Evolutionary conservation across 2,113 vertebrate species (phyloP).

Genomic region (Sylvicapra grimmia): DNA sequence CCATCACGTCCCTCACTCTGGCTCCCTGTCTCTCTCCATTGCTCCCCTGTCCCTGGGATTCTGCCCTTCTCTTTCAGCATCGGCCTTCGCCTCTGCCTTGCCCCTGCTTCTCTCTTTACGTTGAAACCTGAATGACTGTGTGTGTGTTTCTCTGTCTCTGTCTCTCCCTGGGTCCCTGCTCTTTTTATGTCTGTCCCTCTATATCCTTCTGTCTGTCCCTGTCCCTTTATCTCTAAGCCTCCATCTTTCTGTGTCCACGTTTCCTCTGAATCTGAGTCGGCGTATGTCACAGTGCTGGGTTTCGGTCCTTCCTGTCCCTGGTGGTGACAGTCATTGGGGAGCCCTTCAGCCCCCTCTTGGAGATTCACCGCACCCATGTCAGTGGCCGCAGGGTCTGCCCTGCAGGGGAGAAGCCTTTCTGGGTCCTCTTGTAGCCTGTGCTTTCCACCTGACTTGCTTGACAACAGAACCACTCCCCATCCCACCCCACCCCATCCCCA

Average conservation of each 20-base stretch:
- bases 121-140: background rate
- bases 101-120: background rate
- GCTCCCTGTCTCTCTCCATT: background rate
- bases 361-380: accelerated
- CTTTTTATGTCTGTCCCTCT: background rate
- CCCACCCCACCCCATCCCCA: accelerated
- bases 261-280: background rate
- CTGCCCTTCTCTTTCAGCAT: background rate
- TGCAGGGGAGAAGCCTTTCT: background rate
- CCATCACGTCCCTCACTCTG: accelerated
- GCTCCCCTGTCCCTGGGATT: accelerated
- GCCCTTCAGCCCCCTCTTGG: no score
- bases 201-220: background rate
- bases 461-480: background rate
- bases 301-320: background rate
- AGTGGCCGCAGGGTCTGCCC: accelerated
- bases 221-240: background rate
- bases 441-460: background rate
- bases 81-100: accelerated
- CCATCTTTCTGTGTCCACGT: background rate
- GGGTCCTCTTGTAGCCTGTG: background rate
- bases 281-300: accelerated
- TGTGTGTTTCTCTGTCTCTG: accelerated
- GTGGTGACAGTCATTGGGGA: background rate
- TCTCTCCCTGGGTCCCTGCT: background rate